Base-by-base conservation (phyloP, 2,113 vertebrate species). In the Lethenteron reissneri region DNA sequence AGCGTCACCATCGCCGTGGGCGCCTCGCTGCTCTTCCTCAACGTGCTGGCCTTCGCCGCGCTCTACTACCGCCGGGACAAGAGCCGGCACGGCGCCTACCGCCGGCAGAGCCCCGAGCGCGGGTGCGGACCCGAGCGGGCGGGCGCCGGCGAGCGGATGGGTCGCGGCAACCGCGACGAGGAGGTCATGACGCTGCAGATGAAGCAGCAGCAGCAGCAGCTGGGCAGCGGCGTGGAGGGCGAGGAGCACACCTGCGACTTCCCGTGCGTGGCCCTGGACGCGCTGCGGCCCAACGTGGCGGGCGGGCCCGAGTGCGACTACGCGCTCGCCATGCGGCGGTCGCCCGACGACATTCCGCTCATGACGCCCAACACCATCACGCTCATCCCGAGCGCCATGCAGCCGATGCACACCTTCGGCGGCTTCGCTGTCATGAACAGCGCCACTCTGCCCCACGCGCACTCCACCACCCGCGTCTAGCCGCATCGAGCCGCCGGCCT, bases 311-410 rank as follows among this genome's bases (percentile, higher is more conserved):
- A 41, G 41, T 41, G 41, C 41, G 94, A 99, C 83, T 97, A 99
- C 81, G 89, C 92, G 1, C 86, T 99, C 77, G 95, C 94, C 13
- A 80, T 97, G 78, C 84, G 92, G 70, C 90, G 94, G 74, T 97
- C 92, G 8, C 94, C 92, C 0, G 92, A 99, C 1, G 94, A 99
- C 84, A 95, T 97, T 78, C 94, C 94, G 1, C 89, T 97, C 73
- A 92, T 97, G 90, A 94, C 90, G 57, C 92, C 91, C 77, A 97
- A 97, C 81, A 97, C 94, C 79, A 25, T 68, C n/a, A n/a, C 8
- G 64, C n/a, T 25, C 8, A 68, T 68, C 25, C 64, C 64, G 25
- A 17, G n/a, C n/a, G 64, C n/a, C 64, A 25, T 68, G 9, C 64
- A 68, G 64, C 64, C 64, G 25, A 10, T 68, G 64, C 64, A 68